Evolutionary conservation across 2,888 invertebrate species (phyloP), one percentile per base, ranked within the genome.

Genomic region (Philaethria dido): DNA sequence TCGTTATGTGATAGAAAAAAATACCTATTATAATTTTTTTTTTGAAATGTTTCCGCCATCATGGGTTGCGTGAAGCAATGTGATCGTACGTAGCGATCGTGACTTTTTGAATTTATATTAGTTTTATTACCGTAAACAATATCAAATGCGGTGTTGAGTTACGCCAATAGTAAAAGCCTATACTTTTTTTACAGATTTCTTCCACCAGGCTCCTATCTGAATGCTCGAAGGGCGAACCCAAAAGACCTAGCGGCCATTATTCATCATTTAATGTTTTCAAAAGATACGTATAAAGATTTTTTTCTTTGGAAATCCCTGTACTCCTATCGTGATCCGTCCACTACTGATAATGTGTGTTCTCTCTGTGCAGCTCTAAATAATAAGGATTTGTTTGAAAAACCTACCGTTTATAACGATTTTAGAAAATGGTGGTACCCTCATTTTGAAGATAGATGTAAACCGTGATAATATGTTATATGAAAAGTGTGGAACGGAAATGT

Each of bases 181-280:
- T 8, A n/a, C 57, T 18, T 2, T 1, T 16, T 55, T 77, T 80
- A 1, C 84, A 92, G 91, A 69, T 92, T 89, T 69, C 83, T 92
- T 5, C 90, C 92, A 1, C 90, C 88, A 0, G 83, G 82, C 0
- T 87, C 90, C 0, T 92, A 90, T 66, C 69, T 92, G 13, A 80
- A 91, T 66, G 87, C 82, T 0, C 73, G 74, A 0, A 74, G 73
- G 4, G 70, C 75, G 3, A 73, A 69, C 0, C 77, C 81, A 0
- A 50, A 66, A 1, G 68, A 81, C 0, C 66, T 89, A 18, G 91
- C 89, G 0, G 69, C 72, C 0, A 73, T 73, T 4, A 86, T 92
- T 69, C 76, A 79, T 14, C 70, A 69, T 0, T 69, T 86, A 3
- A 85, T 86, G 20, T 72, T 69, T 0, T 78, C 78, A 0, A 83